Conservation (phyloP, 1,140 invertebrate species). For the Lasaia peninsularis region DNA sequence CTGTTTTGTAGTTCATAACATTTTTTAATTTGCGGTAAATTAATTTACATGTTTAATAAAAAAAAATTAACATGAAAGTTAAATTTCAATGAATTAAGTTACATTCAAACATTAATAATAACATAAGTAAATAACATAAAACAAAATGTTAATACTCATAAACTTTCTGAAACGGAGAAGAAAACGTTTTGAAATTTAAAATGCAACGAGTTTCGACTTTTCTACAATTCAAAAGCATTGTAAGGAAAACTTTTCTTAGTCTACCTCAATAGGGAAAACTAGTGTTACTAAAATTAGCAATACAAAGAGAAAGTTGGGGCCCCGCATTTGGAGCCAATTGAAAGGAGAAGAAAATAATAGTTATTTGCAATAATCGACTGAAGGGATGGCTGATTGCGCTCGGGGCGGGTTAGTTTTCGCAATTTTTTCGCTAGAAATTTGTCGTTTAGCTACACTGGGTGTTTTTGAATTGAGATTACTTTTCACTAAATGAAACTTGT, state of each 20-base stretch:
- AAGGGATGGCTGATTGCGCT: slow-evolving; percentile 73
- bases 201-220: slow-evolving; percentile 14
- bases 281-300: slow-evolving; percentile 64
- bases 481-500: too few relatives aligned
- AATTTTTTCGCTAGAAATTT: slow-evolving; percentile 50
- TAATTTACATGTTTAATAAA: too few relatives aligned
- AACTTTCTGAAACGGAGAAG: background rate
- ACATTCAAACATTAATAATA: too few relatives aligned
- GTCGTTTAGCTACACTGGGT: slow-evolving; percentile 28
- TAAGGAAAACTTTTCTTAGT: slow-evolving; percentile 19
- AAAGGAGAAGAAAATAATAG: slow-evolving; percentile 74
- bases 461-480: background rate
- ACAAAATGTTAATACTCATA: too few relatives aligned
- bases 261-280: slow-evolving; percentile 54
- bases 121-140: too few relatives aligned
- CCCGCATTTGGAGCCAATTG: slow-evolving; percentile 61
- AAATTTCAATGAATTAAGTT: too few relatives aligned
- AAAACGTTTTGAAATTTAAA: background rate
- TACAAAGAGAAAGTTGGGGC: slow-evolving; percentile 64
- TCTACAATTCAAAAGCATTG: slow-evolving; percentile 13
- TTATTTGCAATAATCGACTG: slow-evolving; percentile 75
- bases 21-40: too few relatives aligned
- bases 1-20: too few relatives aligned
- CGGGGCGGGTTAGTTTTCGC: slow-evolving; percentile 48
- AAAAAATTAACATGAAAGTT: too few relatives aligned